These are phyloP conservation scores for Heliconius hortense DNA, from an alignment of 2,888 invertebrate genomes.

Conservation along the genomic window DNA sequence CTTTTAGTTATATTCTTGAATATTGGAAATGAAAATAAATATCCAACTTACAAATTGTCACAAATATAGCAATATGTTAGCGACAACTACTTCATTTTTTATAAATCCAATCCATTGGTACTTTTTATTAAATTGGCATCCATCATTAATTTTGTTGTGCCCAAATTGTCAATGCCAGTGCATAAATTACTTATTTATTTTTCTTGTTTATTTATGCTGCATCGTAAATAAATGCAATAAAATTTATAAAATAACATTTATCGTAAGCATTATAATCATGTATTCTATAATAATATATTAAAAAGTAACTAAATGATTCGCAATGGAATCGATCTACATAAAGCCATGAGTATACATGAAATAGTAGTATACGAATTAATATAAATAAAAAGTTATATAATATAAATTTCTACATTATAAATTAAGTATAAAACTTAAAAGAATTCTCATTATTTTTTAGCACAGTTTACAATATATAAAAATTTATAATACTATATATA, in stretches of 20 bases:
- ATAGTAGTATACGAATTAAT: neutral
- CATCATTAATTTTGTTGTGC: conserved; percentile 42
- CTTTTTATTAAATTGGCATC: conserved; percentile 46
- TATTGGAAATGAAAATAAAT: conserved; percentile 43
- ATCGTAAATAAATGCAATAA: neutral
- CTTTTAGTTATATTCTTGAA: conserved; percentile 47
- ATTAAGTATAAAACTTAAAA: neutral
- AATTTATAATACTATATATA: neutral
- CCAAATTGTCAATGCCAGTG: conserved; percentile 34
- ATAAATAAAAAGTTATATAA: neutral
- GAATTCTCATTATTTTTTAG: neutral
- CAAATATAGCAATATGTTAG: conserved; percentile 50
- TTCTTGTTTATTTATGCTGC: neutral
- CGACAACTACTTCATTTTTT: conserved; percentile 53
- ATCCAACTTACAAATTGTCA: conserved; percentile 49
- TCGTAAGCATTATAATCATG: neutral
- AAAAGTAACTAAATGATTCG: conserved; percentile 10
- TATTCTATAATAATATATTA: neutral
- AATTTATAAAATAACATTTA: conserved; percentile 8
- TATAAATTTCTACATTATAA: neutral
- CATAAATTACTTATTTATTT: conserved; percentile 15
- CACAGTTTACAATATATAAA: neutral
- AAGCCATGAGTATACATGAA: conserved; percentile 7
- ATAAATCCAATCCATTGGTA: conserved; percentile 48
- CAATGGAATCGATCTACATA: conserved; percentile 20